Conservation (phyloP, 2,797 vertebrate species). For the Sebastes vulpes region DNA sequence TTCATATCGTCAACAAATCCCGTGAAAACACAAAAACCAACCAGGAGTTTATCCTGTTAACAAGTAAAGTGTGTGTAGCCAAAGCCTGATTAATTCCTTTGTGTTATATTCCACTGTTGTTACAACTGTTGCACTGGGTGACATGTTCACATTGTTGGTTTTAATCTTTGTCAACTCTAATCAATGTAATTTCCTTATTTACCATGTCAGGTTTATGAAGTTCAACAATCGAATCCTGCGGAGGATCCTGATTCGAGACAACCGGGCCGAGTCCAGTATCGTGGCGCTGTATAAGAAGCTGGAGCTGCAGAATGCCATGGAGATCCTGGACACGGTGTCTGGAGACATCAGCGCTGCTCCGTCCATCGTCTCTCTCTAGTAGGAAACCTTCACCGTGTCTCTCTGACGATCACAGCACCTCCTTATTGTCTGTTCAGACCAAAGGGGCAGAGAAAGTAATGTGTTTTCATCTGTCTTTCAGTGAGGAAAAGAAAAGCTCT, state of each 20-base stretch:
- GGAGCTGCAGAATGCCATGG: conserved; percentile 96
- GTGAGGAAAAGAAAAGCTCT: conserved; percentile 82
- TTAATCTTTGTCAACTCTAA: background rate
- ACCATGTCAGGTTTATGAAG: conserved; percentile 91
- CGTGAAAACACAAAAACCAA: too few relatives aligned
- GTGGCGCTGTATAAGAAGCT: conserved; percentile 97
- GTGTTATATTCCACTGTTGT: background rate
- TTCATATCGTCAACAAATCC: too few relatives aligned
- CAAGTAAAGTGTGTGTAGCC: too few relatives aligned
- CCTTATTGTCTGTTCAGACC: background rate
- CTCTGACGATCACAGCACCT: background rate
- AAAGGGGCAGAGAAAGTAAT: background rate
- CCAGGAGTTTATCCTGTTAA: too few relatives aligned
- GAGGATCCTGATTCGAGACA: conserved; percentile 93
- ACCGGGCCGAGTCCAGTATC: conserved; percentile 94
- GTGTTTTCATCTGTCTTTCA: conserved; percentile 55
- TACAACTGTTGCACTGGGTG: too few relatives aligned
- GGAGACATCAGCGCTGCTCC: conserved; percentile 91
- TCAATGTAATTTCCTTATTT: background rate
- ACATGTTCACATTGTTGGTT: too few relatives aligned
- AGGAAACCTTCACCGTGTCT: conserved; percentile 43
- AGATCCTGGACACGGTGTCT: conserved; percentile 92
- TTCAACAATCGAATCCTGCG: conserved; percentile 93
- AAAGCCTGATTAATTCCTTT: background rate
- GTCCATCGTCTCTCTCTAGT: conserved; percentile 90